Conservation (phyloP, 2,888 invertebrate genomes). For the Caenorhabditis zanzibari region DNA sequence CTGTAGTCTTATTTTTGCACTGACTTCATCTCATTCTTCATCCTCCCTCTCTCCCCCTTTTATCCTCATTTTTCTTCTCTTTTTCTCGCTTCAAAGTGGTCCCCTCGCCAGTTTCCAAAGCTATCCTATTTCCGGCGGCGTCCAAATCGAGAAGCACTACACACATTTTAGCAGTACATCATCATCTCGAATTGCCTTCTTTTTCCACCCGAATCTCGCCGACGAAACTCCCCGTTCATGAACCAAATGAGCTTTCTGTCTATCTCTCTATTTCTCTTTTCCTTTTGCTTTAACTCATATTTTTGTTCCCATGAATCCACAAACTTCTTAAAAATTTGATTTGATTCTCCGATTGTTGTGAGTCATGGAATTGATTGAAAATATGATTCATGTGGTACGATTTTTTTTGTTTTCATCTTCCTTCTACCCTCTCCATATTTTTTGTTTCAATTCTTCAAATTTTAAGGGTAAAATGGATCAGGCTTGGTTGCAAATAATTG, state of each 20-base stretch:
- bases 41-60: background rate
- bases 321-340: background rate
- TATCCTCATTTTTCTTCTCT: background rate
- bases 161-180: constrained; percentile 44
- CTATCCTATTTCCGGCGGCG: constrained; percentile 51
- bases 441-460: background rate
- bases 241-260: constrained; percentile 34
- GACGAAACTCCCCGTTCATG: constrained; percentile 36
- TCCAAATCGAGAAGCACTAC: constrained; percentile 24
- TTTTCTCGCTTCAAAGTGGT: constrained; percentile 22
- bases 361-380: constrained; percentile 33
- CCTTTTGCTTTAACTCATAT: background rate
- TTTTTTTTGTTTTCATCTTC: constrained; percentile 36
- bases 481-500: constrained; percentile 60
- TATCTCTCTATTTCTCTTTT: constrained; percentile 17
- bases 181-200: constrained; percentile 49
- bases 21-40: constrained; percentile 20
- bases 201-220: constrained; percentile 20
- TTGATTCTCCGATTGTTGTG: constrained; percentile 1
- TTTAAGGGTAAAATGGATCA: constrained; percentile 56
- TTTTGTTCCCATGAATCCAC: constrained; percentile 7
- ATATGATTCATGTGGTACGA: constrained; percentile 45
- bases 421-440: background rate
- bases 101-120: constrained; percentile 5
- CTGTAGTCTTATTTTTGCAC: constrained; percentile 16